Evolutionary conservation across 2,888 invertebrate genomes (phyloP).

Genomic region (Amphipyra tragopoginis): DNA sequence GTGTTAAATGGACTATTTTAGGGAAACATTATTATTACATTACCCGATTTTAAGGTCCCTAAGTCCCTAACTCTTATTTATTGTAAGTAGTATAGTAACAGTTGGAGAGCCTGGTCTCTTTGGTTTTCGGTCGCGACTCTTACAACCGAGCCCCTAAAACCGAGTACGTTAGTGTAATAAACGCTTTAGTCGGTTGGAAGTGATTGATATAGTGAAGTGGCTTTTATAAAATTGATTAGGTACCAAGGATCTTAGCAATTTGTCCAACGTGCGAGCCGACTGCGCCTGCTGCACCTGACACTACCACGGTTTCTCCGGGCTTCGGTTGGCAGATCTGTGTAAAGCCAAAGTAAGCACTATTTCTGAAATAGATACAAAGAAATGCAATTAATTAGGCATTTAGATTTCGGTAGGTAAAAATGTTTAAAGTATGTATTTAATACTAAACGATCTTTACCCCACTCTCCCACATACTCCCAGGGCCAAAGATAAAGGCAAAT

Average conservation of each 20-base stretch:
- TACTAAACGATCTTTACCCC: constrained; percentile 75
- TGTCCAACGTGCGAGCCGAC: constrained; percentile 94
- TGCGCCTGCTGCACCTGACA: constrained; percentile 93
- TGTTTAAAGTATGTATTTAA: neutral
- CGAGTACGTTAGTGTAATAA: too few species aligned
- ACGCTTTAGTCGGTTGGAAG: too few species aligned
- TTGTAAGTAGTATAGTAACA: too few species aligned
- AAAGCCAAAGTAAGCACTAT: constrained; percentile 93
- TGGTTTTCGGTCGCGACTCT: too few species aligned
- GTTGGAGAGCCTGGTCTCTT: too few species aligned
- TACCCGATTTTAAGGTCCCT: too few species aligned
- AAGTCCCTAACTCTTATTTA: too few species aligned
- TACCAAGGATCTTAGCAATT: constrained; percentile 92
- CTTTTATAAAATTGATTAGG: neutral
- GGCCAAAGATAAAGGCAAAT: constrained; percentile 89
- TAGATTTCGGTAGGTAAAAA: too few species aligned
- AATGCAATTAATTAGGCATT: neutral
- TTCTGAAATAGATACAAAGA: constrained; percentile 76
- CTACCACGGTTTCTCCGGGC: constrained; percentile 92
- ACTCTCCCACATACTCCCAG: constrained; percentile 92
- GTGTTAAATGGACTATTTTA: too few species aligned
- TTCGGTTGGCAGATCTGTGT: constrained; percentile 91
- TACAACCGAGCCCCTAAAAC: too few species aligned
- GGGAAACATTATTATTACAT: too few species aligned
- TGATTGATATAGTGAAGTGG: too few species aligned